These are phyloP conservation scores for Drosophila orena DNA, from an alignment of 1,140 invertebrate genomes.

Conservation along the genomic window DNA sequence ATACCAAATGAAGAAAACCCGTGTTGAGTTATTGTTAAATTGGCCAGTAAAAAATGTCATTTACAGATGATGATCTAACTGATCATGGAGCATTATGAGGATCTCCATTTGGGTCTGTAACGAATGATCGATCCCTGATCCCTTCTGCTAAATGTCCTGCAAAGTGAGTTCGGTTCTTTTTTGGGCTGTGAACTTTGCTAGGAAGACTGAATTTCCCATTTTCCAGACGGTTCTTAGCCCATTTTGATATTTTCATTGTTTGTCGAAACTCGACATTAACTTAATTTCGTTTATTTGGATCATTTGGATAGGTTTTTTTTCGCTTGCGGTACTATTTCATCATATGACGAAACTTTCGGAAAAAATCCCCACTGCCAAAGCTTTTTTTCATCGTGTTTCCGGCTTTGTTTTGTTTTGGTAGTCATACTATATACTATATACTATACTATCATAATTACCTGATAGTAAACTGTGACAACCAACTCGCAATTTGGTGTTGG, in stretches of 20 bases:
- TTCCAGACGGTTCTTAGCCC: constrained; percentile 1
- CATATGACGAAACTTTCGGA: constrained; percentile 37
- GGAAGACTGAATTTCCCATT: background rate
- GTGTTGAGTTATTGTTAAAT: background rate
- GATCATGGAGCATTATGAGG: constrained; percentile 14
- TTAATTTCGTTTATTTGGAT: background rate
- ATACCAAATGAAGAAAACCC: background rate
- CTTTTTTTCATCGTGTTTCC: constrained; percentile 3
- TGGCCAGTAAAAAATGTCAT: background rate
- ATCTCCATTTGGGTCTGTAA: too few relatives aligned
- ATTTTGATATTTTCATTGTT: constrained; percentile 1
- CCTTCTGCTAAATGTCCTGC: background rate
- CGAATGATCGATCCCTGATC: background rate
- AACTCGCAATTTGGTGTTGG: background rate
- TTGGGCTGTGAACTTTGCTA: constrained; percentile 1
- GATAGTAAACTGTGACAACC: constrained; percentile 28
- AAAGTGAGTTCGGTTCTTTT: constrained; percentile 9
- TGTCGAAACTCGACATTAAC: constrained; percentile 11
- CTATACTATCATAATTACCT: too few relatives aligned
- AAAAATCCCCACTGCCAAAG: constrained; percentile 12
- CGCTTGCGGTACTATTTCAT: constrained; percentile 37
- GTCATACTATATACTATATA: too few relatives aligned
- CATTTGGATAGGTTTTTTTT: background rate
- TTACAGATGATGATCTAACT: constrained; percentile 2
- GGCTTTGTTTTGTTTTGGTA: background rate